Evolutionary conservation across 2,797 vertebrate species (phyloP).

Genomic region (Sebastes dallii): DNA sequence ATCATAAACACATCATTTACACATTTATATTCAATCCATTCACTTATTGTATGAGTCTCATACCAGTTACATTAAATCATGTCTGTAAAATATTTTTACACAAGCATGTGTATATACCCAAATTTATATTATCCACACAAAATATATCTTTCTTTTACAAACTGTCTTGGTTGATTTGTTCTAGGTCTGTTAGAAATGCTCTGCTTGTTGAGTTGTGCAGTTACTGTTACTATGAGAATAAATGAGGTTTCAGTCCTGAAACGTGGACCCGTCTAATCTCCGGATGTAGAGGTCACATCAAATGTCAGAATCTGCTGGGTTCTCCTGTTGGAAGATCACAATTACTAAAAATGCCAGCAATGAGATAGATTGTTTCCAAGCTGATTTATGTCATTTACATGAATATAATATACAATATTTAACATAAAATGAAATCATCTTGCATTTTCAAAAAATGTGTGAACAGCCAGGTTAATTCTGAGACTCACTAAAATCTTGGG

Average conservation of each 20-base stretch:
- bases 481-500: not conserved
- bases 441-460: not conserved
- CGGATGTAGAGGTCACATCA: slow-evolving; percentile 26
- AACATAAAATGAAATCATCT: not conserved
- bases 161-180: slow-evolving; percentile 19
- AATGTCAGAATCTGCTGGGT: slow-evolving; percentile 43
- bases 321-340: slow-evolving; percentile 40
- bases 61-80: slow-evolving; percentile 17
- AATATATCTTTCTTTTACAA: slow-evolving; percentile 29
- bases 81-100: not conserved
- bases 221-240: not conserved
- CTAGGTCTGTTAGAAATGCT: not conserved
- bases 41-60: not conserved
- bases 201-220: not conserved
- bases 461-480: not conserved
- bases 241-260: slow-evolving; percentile 2
- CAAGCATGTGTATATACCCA: not conserved
- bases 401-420: not conserved
- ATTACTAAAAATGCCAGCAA: not conserved
- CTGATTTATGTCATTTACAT: not conserved
- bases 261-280: not conserved
- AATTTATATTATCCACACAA: not conserved
- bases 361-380: not conserved
- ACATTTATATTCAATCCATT: not conserved
- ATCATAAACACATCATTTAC: slow-evolving; percentile 17